Evolutionary conservation across 2,888 invertebrate genomes (phyloP), one percentile per base, ranked within the genome.

Genomic region (Plemyria rubiginata): DNA sequence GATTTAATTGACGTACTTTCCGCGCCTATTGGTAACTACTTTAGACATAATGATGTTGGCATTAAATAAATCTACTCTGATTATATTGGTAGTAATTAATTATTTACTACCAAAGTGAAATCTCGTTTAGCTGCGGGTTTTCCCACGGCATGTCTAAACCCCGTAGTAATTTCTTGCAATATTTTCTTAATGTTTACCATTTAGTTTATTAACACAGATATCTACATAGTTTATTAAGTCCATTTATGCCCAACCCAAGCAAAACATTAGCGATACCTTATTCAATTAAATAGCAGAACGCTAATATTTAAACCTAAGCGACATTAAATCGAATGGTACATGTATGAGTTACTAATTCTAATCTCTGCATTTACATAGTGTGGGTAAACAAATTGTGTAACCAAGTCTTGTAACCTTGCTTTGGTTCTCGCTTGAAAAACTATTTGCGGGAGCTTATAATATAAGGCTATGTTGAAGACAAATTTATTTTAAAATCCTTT

Each of bases 291-390:
- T 64, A 40, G 49, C 54, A 45, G 55, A 9, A 50, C 54, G 58
- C 57, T 69, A 62, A 71, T 74, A 66, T 75, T 73, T 69, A 66
- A 73, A 68, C 62, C 48, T 52, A 62, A 38, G 36, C 63, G 60
- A 53, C 61, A 66, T 15, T 54, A 49, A 67, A 58, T 55, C 29
- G 57, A 58, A 65, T 66, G 38, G 67, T 56, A 65, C 41, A 54
- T 53, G 65, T 69, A 70, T 67, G 66, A 68, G 66, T 65, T 71
- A 67, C 71, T 74, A 68, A 70, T 70, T 75, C 67, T 71, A 75
- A 79, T 76, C 77, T 75, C 52, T 72, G 54, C 67, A 78, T 81
- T 80, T 71, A 74, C 76, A 80, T 77, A 77, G 75, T 79, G 69
- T 71, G 63, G 68, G 70, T 77, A 77, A 80, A 79, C 75, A 78